Percentiles rank a stretch among this genome's conserved stretches.
phyloP scores from a whole-genome alignment of 2,888 invertebrate genomes.

The Exocentrus adspersus region DNA sequence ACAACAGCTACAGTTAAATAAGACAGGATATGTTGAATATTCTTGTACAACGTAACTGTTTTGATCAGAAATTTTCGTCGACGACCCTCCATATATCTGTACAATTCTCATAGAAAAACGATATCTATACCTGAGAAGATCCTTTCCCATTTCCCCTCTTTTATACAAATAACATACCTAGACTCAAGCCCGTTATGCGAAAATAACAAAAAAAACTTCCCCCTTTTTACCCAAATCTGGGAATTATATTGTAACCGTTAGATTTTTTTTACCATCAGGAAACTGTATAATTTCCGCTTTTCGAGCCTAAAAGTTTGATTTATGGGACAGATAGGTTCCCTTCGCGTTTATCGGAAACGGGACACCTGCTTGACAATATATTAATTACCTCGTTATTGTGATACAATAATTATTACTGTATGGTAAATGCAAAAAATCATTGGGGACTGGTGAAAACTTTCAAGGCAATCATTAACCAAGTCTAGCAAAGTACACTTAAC shows the following conservation, averaged over 20 bases:
- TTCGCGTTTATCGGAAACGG: neutral
- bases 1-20: too few species aligned
- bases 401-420: too few species aligned
- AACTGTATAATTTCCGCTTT: neutral
- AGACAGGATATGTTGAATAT: too few species aligned
- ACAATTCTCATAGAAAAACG: neutral
- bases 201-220: conserved; percentile 12
- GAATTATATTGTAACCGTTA: conserved; percentile 10
- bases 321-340: neutral
- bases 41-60: too few species aligned
- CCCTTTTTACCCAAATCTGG: conserved; percentile 11
- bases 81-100: neutral
- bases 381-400: neutral
- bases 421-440: too few species aligned
- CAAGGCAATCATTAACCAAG: too few species aligned
- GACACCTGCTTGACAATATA: too few species aligned
- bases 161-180: neutral
- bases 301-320: neutral
- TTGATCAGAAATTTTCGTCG: neutral
- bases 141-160: conserved; percentile 11
- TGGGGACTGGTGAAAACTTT: too few species aligned
- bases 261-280: neutral
- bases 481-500: too few species aligned
- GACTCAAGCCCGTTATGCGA: neutral
- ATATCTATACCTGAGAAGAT: conserved; percentile 4